phyloP scores from a whole-genome alignment of 2,888 invertebrate genomes.

The Oasisia sp. region DNA sequence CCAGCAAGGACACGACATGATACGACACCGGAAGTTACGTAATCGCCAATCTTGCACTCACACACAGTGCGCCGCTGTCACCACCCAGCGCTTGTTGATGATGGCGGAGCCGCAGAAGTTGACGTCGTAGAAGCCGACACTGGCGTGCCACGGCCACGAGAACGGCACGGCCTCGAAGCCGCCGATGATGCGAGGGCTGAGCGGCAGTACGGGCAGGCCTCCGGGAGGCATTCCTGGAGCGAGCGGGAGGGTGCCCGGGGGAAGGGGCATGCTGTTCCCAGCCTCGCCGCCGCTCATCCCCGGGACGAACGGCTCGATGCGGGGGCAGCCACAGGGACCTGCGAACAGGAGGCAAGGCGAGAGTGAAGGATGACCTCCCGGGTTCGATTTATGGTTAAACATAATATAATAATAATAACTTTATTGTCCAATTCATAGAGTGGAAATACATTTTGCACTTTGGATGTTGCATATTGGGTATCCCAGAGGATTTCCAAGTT shows the following conservation, averaged over 20 bases:
- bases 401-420: no score
- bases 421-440: no score
- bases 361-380: neutral
- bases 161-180: neutral
- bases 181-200: neutral
- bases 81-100: neutral
- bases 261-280: neutral
- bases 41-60: neutral
- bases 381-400: neutral
- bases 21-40: no score
- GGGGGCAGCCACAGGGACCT: neutral
- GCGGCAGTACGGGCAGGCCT: neutral
- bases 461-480: no score
- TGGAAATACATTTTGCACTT: no score
- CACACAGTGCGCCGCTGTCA: neutral
- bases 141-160: slow-evolving; percentile 22
- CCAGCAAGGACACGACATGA: no score
- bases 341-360: neutral
- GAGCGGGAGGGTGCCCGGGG: neutral
- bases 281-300: neutral
- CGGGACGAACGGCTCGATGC: slow-evolving; percentile 19
- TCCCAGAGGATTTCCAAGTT: no score
- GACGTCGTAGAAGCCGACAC: neutral
- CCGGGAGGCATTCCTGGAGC: slow-evolving; percentile 13
- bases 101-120: neutral